These are phyloP conservation scores for Astyanax mexicanus DNA, from an alignment of 2,797 vertebrate species.

Conservation along the genomic window DNA sequence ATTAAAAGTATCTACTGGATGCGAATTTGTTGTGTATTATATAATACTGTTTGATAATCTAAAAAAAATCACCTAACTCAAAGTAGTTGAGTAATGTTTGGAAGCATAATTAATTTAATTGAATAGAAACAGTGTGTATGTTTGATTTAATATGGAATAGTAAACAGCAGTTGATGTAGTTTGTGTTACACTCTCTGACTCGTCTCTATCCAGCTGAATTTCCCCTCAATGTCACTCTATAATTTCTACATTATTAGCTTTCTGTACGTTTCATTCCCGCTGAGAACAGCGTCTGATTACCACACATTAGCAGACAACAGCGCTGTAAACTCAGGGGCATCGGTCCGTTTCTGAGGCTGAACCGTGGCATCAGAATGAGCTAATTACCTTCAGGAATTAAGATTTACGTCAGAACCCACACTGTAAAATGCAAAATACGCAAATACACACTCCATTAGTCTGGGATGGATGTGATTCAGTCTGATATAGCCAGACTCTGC, in stretches of 20 bases:
- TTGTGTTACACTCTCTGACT: slow-evolving; percentile 12
- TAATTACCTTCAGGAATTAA: slow-evolving; percentile 12
- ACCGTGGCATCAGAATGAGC: slow-evolving; percentile 14
- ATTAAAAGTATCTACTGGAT: too few relatives aligned
- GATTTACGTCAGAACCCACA: background rate
- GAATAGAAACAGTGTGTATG: too few relatives aligned
- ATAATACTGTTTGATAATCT: too few relatives aligned
- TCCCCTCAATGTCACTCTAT: slow-evolving; percentile 24
- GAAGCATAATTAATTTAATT: too few relatives aligned
- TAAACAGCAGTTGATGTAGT: slow-evolving; percentile 36
- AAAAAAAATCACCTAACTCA: too few relatives aligned
- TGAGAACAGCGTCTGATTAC: slow-evolving; percentile 22
- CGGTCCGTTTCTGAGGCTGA: slow-evolving; percentile 5
- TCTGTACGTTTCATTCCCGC: slow-evolving; percentile 19
- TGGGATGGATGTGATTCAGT: too few relatives aligned
- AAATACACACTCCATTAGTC: background rate
- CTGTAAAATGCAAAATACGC: too few relatives aligned
- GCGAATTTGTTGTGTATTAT: too few relatives aligned
- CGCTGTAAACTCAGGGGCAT: slow-evolving; percentile 18
- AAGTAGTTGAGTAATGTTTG: too few relatives aligned
- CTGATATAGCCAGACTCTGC: too few relatives aligned
- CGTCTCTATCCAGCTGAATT: background rate
- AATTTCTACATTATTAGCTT: slow-evolving; percentile 30
- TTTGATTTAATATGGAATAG: too few relatives aligned
- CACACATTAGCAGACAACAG: slow-evolving; percentile 16